Base-by-base conservation (phyloP, 2,888 invertebrate genomes). In the Plebejus melissa region DNA sequence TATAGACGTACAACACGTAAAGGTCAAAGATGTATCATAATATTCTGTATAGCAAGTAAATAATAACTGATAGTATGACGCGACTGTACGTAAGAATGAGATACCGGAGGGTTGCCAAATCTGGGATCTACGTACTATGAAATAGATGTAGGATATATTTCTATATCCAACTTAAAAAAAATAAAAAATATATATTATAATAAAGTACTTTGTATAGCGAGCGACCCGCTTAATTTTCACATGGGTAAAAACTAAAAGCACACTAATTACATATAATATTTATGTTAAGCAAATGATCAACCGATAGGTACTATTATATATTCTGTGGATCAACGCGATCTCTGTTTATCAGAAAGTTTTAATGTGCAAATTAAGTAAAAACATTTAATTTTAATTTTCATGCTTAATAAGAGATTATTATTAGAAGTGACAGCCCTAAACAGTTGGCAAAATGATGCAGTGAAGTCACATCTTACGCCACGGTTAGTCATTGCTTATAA, bases 401-500 rank as follows among this genome's bases (percentile, higher is more conserved):
- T 65, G 11, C 13, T 32, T 13, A 32, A 41, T 41, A 4, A 7
- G 9, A 41, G 2, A 41, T n/a, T 16, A 41, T 70, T 41, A 9
- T 70, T 41, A 22, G 5, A 69, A 38, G 38, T 2, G 70, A 4
- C 11, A 70, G 22, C 70, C 70, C 70, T 70, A 2, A 22, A 7
- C 65, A 65, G 7, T 41, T 70, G 70, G 41, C 70, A 41, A n/a
- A 38, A 70, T 41, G 41, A 41, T 70, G 41, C 70, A 70, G 41
- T 70, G 70, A 70, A 41, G 70, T 70, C 70, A 70, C 70, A 70
- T 70, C 38, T 70, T 70, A 70, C 41, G 41, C 9, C 70, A 22
- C 70, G 41, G 16, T 41, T 70, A 70, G 70, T 70, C 70, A 70
- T 70, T n/a, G 38, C 41, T 22, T 70, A 70, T 70, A 70, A 70